These are phyloP conservation scores for Acleris holmiana DNA, from an alignment of 2,888 invertebrate species.

Conservation along the genomic window DNA sequence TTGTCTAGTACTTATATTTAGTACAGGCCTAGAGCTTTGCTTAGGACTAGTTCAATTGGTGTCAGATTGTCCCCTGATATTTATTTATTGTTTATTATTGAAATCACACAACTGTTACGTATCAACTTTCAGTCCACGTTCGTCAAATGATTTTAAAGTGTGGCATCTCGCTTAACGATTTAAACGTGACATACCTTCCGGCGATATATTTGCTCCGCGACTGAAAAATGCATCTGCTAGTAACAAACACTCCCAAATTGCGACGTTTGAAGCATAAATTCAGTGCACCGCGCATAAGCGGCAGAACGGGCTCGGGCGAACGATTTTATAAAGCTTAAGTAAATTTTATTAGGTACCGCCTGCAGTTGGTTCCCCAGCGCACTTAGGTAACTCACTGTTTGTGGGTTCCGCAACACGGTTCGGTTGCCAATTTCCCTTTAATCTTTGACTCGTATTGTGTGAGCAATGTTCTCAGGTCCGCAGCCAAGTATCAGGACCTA, in stretches of 20 bases:
- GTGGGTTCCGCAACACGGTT: conserved; percentile 20
- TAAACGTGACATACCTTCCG: no score
- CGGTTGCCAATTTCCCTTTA: conserved; percentile 31
- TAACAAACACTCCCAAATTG: conserved; percentile 51
- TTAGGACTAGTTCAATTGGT: no score
- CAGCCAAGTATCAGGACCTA: no score
- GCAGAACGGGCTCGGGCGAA: conserved; percentile 56
- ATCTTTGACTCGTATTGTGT: conserved; percentile 5
- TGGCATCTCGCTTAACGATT: no score
- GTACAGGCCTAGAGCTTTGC: no score
- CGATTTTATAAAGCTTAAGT: conserved; percentile 57
- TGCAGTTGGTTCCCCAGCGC: conserved; percentile 26
- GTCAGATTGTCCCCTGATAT: no score
- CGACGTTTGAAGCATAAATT: conserved; percentile 56
- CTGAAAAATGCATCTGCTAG: conserved; percentile 51
- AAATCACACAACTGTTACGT: no score
- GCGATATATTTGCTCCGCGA: background rate
- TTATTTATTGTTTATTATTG: no score
- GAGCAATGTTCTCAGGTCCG: background rate
- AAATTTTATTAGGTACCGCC: conserved; percentile 56
- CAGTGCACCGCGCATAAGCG: conserved; percentile 56
- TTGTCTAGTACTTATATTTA: no score
- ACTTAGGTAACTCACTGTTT: conserved; percentile 33
- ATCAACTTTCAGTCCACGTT: no score
- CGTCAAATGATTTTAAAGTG: no score